Evolutionary conservation across 2,888 invertebrate genomes (phyloP), one percentile per base, ranked within the genome.

Genomic region (Lasioglossum villosulum): DNA sequence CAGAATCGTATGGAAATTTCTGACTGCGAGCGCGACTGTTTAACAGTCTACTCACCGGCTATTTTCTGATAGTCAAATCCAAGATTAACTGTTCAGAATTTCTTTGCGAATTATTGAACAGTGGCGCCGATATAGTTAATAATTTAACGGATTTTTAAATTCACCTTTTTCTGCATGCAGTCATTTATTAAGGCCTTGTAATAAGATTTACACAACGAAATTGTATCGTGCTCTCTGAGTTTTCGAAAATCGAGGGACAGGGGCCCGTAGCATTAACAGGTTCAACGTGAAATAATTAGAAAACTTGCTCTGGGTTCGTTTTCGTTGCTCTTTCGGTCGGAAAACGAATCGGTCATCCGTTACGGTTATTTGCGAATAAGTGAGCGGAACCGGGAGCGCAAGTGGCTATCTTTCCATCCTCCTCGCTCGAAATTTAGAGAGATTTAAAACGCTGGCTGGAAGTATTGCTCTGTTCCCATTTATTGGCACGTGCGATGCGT

Each of bases 401-500:
- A 80, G 84, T 80, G 84, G 80, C 80, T 48, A 80, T 76, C 77
- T 66, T 70, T 78, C 80, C 75, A 68, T 80, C 86, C 77, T 70
- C 30, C 82, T 70, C 82, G 39, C 56, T 71, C n/a, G 81, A 85
- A 87, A 86, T 83, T 86, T 80, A 86, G 86, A 73, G 87, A 83
- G 83, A 87, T 87, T 87, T 87, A 87, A 87, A 87, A 86, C 83
- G 83, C 81, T 75, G 66, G 87, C 78, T 83, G 83, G 86, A 87
- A 86, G 87, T 86, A 87, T 87, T 83, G 87, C 86, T 86, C 87
- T 78, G 86, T 83, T 86, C 80, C 87, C 86, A 90, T 89, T 89
- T 89, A 89, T 89, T 90, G 89, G 89, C 88, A 90, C 90, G 84
- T 81, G 89, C 89, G 90, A 89, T 89, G 89, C 90, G 90, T 89